A percentile compares a stretch with the other conserved stretches of the same genome.
Evolutionary conservation across 1,140 invertebrate genomes (phyloP).

Genomic region (Papilio helenus): DNA sequence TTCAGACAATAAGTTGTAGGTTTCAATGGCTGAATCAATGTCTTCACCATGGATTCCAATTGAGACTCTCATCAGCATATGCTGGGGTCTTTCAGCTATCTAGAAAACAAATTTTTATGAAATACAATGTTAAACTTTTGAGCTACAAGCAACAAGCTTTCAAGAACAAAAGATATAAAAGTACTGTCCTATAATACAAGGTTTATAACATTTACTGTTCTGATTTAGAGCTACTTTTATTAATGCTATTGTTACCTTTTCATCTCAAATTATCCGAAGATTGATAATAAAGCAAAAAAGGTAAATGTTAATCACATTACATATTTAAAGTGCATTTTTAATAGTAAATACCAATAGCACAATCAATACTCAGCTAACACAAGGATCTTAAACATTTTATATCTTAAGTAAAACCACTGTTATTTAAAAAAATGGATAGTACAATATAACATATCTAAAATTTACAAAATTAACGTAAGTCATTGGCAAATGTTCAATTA

Average conservation of each 20-base stretch:
- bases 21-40: slow-evolving; percentile 96
- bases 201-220: neutral
- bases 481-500: neutral
- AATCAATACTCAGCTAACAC: neutral
- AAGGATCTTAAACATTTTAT: neutral
- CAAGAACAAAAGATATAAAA: no score
- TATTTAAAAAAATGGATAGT: no score
- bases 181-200: no score
- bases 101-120: slow-evolving; percentile 45
- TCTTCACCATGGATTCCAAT: slow-evolving; percentile 98
- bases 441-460: neutral
- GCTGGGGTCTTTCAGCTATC: slow-evolving; percentile 97
- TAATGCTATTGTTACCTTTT: neutral
- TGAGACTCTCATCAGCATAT: slow-evolving; percentile 99
- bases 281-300: neutral
- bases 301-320: neutral
- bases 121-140: neutral
- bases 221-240: neutral
- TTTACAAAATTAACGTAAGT: neutral
- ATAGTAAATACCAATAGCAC: neutral
- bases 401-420: neutral
- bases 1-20: slow-evolving; percentile 98
- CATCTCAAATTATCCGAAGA: neutral
- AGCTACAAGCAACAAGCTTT: no score
- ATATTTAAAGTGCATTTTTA: slow-evolving; percentile 20